These are phyloP conservation scores for Macroglossus sobrinus DNA, from an alignment of 2,113 vertebrate species.

Conservation along the genomic window DNA sequence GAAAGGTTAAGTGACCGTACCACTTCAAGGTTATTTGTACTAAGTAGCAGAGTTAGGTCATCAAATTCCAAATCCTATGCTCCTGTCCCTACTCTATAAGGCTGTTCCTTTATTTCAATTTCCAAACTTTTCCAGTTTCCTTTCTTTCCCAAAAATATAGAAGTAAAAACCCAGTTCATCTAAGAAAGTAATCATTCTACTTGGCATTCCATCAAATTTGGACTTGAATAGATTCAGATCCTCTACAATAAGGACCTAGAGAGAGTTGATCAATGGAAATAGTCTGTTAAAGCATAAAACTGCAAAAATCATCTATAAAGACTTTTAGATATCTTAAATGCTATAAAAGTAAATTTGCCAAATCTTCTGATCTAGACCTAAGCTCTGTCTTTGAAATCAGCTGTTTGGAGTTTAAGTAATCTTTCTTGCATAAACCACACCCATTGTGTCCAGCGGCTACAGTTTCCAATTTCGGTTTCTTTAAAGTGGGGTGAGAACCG, in stretches of 20 bases:
- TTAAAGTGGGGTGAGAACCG: not conserved
- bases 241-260: not conserved
- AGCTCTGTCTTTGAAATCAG: not conserved
- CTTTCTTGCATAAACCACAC: not conserved
- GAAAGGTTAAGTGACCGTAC: not conserved
- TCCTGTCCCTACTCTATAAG: not conserved
- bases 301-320: not conserved
- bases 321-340: not conserved
- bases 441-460: not conserved
- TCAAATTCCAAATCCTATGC: not conserved
- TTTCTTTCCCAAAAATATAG: not conserved
- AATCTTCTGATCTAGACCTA: not conserved
- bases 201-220: not conserved
- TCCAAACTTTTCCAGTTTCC: not conserved
- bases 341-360: not conserved
- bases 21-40: slow-evolving; percentile 20
- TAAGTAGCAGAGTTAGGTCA: slow-evolving; percentile 24
- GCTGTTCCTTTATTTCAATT: not conserved
- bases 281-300: not conserved
- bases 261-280: not conserved
- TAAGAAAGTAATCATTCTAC: not conserved
- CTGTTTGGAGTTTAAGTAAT: not conserved
- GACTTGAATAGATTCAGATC: not conserved
- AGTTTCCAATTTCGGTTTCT: slow-evolving; percentile 23
- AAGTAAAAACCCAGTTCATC: not conserved